Conservation (phyloP, 2,113 vertebrate genomes). For the Nerophis lumbriciformis region DNA sequence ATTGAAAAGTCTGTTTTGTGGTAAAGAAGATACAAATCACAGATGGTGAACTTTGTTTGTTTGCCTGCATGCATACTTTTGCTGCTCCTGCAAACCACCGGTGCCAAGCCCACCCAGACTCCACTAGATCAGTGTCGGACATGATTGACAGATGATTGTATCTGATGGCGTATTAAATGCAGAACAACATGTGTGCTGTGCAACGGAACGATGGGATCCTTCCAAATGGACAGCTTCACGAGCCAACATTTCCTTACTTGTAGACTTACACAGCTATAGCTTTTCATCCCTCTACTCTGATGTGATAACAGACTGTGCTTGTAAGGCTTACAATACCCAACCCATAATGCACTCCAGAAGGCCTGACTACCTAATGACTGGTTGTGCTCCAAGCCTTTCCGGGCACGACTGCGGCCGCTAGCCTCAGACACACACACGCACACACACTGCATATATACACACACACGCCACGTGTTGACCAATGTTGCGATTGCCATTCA, state of each 20-base stretch:
- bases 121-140: neutral
- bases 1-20: neutral
- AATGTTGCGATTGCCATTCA: too few relatives aligned
- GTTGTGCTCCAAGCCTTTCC: constrained; percentile 75
- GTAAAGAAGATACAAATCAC: neutral
- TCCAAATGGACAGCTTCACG: too few relatives aligned
- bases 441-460: constrained; percentile 1
- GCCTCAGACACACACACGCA: constrained; percentile 63
- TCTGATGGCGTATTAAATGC: neutral
- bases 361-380: constrained; percentile 76
- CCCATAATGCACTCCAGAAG: constrained; percentile 77
- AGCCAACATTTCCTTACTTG: too few relatives aligned
- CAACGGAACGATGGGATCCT: too few relatives aligned
- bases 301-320: constrained; percentile 69
- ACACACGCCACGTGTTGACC: too few relatives aligned
- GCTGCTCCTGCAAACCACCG: neutral
- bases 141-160: neutral
- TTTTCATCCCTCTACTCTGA: constrained; percentile 38
- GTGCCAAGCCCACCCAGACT: constrained; percentile 7
- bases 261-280: neutral
- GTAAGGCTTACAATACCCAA: constrained; percentile 72
- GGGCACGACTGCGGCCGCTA: constrained; percentile 69
- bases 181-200: neutral
- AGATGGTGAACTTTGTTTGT: constrained; percentile 2
- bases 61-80: neutral